Evolutionary conservation across 2,888 invertebrate genomes (phyloP).

Genomic region (Dinocampus coccinellae): DNA sequence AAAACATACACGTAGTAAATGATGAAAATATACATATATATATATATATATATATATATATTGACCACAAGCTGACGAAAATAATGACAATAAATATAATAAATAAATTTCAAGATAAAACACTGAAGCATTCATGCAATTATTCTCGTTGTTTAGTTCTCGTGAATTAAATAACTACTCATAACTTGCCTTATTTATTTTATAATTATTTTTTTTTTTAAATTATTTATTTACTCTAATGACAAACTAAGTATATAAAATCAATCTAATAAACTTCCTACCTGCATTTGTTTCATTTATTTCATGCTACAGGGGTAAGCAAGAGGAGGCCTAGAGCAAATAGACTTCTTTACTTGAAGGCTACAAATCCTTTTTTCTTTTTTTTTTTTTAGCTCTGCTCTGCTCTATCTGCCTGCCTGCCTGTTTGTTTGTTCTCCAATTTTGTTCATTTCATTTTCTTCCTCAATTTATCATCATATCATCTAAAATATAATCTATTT

Average conservation of each 20-base stretch:
- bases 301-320: constrained; percentile 57
- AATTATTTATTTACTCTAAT: background rate
- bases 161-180: background rate
- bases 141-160: constrained; percentile 10
- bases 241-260: constrained; percentile 27
- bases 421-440: constrained; percentile 50
- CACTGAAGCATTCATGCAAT: constrained; percentile 34
- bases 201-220: background rate
- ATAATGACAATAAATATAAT: background rate
- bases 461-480: constrained; percentile 19
- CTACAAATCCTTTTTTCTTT: constrained; percentile 51
- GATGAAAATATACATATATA: background rate
- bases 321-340: constrained; percentile 56
- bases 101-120: background rate
- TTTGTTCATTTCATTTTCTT: constrained; percentile 54
- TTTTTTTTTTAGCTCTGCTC: too few species aligned
- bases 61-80: background rate
- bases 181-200: background rate
- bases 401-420: constrained; percentile 64
- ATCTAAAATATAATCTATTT: constrained; percentile 13
- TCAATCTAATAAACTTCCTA: constrained; percentile 35
- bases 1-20: too few species aligned
- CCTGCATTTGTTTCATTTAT: constrained; percentile 27
- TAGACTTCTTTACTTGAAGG: constrained; percentile 54
- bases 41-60: background rate